These are phyloP conservation scores for Nudaria mundana DNA, from an alignment of 2,888 invertebrate genomes.

Conservation along the genomic window DNA sequence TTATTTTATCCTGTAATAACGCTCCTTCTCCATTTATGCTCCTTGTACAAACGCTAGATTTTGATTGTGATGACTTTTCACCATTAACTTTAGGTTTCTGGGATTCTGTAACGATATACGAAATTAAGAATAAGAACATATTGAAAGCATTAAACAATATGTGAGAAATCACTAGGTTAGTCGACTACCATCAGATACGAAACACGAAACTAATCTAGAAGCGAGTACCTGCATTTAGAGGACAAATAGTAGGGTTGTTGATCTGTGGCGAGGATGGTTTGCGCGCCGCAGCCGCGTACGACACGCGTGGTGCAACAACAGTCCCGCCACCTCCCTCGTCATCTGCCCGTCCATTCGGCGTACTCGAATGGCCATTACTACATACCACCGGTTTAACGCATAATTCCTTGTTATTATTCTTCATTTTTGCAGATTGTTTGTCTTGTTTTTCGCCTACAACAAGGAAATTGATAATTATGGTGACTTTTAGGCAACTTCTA, in stretches of 20 bases:
- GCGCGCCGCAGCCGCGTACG: constrained; percentile 71
- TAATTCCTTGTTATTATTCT: constrained; percentile 68
- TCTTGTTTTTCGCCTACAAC: constrained; percentile 66
- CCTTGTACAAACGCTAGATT: constrained; percentile 44
- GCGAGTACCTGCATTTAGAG: constrained; percentile 58
- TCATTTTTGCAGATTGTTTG: constrained; percentile 64
- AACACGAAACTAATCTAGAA: constrained; percentile 8
- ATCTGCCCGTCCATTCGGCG: constrained; percentile 71
- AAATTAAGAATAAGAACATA: neutral
- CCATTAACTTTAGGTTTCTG: constrained; percentile 55
- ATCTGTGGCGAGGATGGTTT: constrained; percentile 67
- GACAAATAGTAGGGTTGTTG: constrained; percentile 58
- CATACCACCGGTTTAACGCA: constrained; percentile 51
- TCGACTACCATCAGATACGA: constrained; percentile 16
- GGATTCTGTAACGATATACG: constrained; percentile 49
- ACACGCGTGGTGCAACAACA: constrained; percentile 53
- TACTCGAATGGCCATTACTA: constrained; percentile 69
- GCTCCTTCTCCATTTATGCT: constrained; percentile 63
- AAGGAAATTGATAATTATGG: constrained; percentile 32
- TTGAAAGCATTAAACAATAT: neutral
- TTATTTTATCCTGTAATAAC: constrained; percentile 53
- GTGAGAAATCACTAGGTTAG: constrained; percentile 4
- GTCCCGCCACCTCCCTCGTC: constrained; percentile 67
- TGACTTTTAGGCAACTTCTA: neutral
- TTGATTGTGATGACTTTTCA: constrained; percentile 55